A percentile compares a stretch with the other conserved stretches of the same genome.
phyloP scores from a whole-genome alignment of 1,140 invertebrate genomes.

The Scaptomyza montana region DNA sequence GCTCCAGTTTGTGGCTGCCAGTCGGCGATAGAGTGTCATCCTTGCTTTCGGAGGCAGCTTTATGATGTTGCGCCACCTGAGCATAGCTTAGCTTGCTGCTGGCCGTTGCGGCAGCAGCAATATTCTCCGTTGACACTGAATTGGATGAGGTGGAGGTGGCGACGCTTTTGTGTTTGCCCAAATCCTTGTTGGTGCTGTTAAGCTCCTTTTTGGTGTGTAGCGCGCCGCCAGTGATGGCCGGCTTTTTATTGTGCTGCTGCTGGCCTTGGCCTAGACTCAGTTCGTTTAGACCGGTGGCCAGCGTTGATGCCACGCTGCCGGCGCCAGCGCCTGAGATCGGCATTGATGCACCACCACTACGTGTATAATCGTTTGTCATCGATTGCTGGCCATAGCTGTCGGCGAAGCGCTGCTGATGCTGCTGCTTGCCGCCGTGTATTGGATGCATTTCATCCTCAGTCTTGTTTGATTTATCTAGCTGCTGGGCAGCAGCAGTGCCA shows the following conservation, averaged over 20 bases:
- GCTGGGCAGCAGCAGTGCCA: too few species aligned
- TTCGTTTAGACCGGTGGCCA: constrained; percentile 66
- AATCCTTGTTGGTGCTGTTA: constrained; percentile 51
- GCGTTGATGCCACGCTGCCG: constrained; percentile 59
- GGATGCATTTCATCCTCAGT: constrained; percentile 80
- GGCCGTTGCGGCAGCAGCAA: constrained; percentile 83
- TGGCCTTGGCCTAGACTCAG: constrained; percentile 61
- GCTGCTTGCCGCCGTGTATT: constrained; percentile 53
- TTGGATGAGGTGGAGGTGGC: constrained; percentile 73
- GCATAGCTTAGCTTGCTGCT: constrained; percentile 91
- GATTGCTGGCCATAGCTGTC: constrained; percentile 60
- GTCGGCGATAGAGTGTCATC: constrained; percentile 59
- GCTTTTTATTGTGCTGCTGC: constrained; percentile 76
- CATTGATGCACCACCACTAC: constrained; percentile 8
- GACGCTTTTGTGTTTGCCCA: constrained; percentile 73
- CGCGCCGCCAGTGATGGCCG: constrained; percentile 22
- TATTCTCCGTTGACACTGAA: constrained; percentile 83
- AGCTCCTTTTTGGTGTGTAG: constrained; percentile 76
- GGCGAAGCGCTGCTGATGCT: constrained; percentile 41
- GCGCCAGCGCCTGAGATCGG: constrained; percentile 66
- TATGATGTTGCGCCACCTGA: constrained; percentile 91
- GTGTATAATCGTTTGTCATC: constrained; percentile 76
- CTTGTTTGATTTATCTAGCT: constrained; percentile 73
- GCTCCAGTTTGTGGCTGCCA: constrained; percentile 62
- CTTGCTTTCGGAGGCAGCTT: constrained; percentile 79